Base-by-base conservation (phyloP, 1,140 invertebrate species). In the Zophobas atratus region DNA sequence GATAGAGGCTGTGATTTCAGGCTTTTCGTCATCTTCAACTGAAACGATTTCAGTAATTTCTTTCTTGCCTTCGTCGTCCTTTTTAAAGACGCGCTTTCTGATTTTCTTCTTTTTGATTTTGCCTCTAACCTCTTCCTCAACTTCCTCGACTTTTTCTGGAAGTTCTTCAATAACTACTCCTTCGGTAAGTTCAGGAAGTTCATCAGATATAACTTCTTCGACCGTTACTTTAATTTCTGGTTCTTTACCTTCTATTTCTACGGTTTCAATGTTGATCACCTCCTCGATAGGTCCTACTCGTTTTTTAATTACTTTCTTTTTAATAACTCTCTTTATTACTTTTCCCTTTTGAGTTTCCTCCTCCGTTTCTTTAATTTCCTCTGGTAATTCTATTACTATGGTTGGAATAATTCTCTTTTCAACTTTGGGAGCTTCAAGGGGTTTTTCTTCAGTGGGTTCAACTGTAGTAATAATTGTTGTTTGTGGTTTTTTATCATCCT, bases 171-270 rank as follows among this genome's bases (percentile, higher is more conserved):
- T 79, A n/a, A 79, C 56, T 73, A 70, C 43, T 76, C 75, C 63
- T 36, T 75, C 71, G 20, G 51, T 39, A 46, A 76, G 46, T 72
- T 79, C 75, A 32, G 67, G 46, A 38, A 76, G 56, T 56, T 77
- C 55, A 35, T 67, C 51, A 34, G 6, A 38, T 8, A 74, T 72
- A 32, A 71, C 32, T 57, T 78, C 60, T 67, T 80, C 75, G 39
- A 88, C 81, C 0, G 87, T 87, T 51, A 88, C 80, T 34, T 56
- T 82, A 36, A 76, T 84, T 75, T 77, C 76, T n/a, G 86, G 85
- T 79, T 84, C 67, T 75, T 87, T 84, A 20, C 82, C 84, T 77
- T 82, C 81, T 79, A 84, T 83, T 80, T 86, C 82, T 3, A 83
- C 71, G 1, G 82, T 85, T 57, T 78, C 80, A 35, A 85, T 84